Conservation (phyloP, 2,888 invertebrate species). For the Eupithecia exiguata region DNA sequence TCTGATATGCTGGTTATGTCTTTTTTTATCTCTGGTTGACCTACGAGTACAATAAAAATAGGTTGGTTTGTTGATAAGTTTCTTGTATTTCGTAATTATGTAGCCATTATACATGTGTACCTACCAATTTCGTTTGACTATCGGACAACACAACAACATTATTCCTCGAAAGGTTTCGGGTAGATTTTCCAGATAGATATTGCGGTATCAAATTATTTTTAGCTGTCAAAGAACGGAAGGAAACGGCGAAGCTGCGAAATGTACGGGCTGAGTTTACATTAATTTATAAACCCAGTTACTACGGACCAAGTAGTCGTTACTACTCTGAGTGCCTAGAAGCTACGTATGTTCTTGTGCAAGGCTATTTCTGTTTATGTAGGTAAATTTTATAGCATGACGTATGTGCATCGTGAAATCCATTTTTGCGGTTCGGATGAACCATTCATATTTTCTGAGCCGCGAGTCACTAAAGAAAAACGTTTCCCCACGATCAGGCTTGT, state of each 20-base stretch:
- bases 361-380: not conserved
- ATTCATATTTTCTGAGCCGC: not conserved
- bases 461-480: not conserved
- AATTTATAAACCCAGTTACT: not conserved
- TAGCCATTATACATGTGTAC: too few relatives aligned
- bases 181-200: too few relatives aligned
- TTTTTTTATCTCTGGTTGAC: too few relatives aligned
- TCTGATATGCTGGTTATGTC: too few relatives aligned
- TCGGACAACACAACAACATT: too few relatives aligned
- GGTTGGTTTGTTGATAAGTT: too few relatives aligned
- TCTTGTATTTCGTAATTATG: too few relatives aligned
- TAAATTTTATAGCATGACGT: slow-evolving; percentile 1
- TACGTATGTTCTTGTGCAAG: not conserved
- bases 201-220: too few relatives aligned
- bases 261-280: not conserved
- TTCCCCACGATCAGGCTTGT: not conserved
- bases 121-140: too few relatives aligned
- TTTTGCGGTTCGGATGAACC: not conserved
- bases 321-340: not conserved
- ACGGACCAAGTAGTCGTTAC: not conserved
- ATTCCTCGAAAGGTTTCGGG: too few relatives aligned
- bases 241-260: not conserved
- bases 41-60: too few relatives aligned
- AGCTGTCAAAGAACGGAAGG: not conserved
- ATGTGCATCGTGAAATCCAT: not conserved